phyloP scores from a whole-genome alignment of 2,888 invertebrate genomes.

The Phaonia tiefii region DNA sequence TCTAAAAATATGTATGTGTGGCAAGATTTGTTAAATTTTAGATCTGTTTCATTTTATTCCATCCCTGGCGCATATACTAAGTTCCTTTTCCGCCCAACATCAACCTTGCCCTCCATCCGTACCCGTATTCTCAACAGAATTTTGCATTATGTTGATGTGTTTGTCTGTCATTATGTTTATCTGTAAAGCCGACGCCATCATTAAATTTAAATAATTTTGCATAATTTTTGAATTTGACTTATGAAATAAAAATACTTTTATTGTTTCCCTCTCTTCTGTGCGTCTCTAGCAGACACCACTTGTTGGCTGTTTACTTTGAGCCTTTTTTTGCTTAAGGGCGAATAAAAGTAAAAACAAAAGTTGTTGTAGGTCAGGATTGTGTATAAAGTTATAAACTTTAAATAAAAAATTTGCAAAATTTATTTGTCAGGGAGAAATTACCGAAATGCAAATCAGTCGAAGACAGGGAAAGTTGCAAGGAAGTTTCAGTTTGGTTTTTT shows the following conservation, averaged over 20 bases:
- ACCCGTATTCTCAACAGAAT: conserved; percentile 53
- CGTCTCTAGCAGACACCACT: conserved; percentile 68
- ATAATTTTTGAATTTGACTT: conserved; percentile 78
- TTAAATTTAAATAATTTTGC: conserved; percentile 79
- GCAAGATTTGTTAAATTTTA: no score
- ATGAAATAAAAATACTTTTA: conserved; percentile 68
- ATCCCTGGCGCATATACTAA: no score
- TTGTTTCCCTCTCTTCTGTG: conserved; percentile 67
- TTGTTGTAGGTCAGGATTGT: conserved; percentile 77
- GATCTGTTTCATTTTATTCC: no score
- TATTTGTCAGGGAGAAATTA: conserved; percentile 36
- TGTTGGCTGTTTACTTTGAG: conserved; percentile 67
- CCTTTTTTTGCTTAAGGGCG: not conserved
- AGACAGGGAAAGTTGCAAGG: conserved; percentile 45
- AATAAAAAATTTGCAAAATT: conserved; percentile 43
- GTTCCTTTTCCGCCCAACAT: not conserved
- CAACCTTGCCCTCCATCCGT: not conserved
- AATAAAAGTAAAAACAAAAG: conserved; percentile 46
- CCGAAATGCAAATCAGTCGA: conserved; percentile 28
- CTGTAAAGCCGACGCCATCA: conserved; percentile 65
- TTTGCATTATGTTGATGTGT: conserved; percentile 48
- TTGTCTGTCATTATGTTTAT: conserved; percentile 12
- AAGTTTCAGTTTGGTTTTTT: conserved; percentile 14
- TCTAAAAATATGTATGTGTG: no score
- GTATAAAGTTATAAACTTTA: conserved; percentile 51